Conservation (phyloP, 2,888 invertebrate species). For the Limnephilus marmoratus region DNA sequence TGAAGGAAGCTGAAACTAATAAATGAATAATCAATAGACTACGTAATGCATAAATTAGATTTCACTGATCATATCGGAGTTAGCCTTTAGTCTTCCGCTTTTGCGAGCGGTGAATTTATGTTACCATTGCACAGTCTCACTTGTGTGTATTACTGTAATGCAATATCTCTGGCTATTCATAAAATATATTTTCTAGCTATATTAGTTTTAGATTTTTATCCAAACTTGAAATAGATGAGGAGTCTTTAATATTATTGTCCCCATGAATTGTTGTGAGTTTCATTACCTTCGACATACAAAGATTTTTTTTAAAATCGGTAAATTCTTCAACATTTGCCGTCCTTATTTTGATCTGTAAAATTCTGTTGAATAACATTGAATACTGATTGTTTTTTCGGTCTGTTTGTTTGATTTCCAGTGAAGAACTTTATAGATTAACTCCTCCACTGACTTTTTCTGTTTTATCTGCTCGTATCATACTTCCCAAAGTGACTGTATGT, state of each 20-base stretch:
- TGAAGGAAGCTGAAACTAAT: no score
- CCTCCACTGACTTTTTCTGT: neutral
- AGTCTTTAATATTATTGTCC: no score
- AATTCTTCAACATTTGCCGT: neutral
- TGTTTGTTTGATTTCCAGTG: neutral
- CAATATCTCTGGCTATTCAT: no score
- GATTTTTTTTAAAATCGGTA: neutral
- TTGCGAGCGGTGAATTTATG: neutral
- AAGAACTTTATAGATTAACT: neutral
- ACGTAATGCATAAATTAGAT: neutral
- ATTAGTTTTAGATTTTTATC: neutral
- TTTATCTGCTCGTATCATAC: neutral
- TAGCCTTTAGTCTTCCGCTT: neutral
- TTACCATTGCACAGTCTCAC: neutral
- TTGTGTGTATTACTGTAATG: no score
- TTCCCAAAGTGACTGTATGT: neutral
- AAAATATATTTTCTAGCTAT: neutral
- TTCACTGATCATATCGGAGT: neutral
- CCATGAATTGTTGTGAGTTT: no score
- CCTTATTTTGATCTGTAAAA: neutral
- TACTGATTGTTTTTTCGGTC: neutral
- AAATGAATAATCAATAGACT: no score
- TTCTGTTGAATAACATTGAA: neutral
- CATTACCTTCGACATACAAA: neutral
- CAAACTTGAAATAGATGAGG: neutral